Evolutionary conservation across 1,140 invertebrate species (phyloP), one percentile per base, ranked within the genome.

Genomic region (Drosophila repletoides): DNA sequence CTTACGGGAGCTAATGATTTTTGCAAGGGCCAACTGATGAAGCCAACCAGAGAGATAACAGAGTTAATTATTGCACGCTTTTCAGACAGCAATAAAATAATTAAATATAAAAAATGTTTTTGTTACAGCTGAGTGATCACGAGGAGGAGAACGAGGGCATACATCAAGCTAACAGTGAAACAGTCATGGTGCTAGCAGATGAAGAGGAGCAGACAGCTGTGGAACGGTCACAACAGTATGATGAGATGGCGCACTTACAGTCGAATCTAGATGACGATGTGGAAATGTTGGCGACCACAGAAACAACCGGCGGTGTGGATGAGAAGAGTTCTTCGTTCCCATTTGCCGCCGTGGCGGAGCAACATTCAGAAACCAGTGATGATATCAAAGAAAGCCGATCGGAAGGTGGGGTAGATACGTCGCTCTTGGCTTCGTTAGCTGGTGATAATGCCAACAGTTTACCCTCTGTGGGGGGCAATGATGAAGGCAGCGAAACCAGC

Each of bases 21-120:
- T 70, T 77, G 89, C 89, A 90, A 90, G 89, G 89, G 89, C 89
- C 89, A 90, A 79, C 89, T 90, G 89, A 90, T 63, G 36, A 65
- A 53, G 15, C 51, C 28, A 63, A 53, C 28, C 12, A 31, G 22
- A 51, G 21, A 10, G 5, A 12, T 36, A 1, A 31, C 9, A 24
- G 14, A 19, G 12, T 49, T 5, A 7, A 5, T 26, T 9, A 21
- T 7, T 19, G 14, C 6, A 17, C 14, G 38, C 10, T 56, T 3
- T 22, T 52, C 26, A 36, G 2, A 2, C 36, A 24, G 26, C 19
- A 53, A 2, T 28, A 10, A 38, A 14, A 14, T 24, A 17, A 24
- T n/a, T 58, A 14, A 31, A 15, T 26, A 40, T 21, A 21, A 21
- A 14, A 14, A 19, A 14, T 49, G 1, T 14, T 56, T 46, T 53